Evolutionary conservation across 1,140 invertebrate genomes (phyloP).

Genomic region (Nixonia krombeini): DNA sequence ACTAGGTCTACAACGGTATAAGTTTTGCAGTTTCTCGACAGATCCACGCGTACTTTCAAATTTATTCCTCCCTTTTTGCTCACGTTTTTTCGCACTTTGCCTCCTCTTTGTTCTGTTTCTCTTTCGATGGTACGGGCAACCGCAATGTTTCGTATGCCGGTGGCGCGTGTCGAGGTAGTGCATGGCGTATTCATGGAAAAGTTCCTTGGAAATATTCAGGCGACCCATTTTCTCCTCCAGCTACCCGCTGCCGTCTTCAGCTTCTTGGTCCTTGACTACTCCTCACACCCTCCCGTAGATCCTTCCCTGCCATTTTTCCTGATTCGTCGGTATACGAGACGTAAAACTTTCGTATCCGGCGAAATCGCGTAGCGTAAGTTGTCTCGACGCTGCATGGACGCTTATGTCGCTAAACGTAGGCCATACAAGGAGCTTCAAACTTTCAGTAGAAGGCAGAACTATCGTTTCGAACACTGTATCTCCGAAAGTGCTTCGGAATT

Average conservation of each 20-base stretch:
- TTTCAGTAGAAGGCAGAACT: constrained; percentile 36
- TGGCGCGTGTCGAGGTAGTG: constrained; percentile 4
- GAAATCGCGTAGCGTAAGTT: constrained; percentile 21
- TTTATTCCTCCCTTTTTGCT: constrained; percentile 14
- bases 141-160: constrained; percentile 40
- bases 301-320: neutral
- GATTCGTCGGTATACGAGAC: constrained; percentile 9
- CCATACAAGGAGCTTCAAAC: constrained; percentile 40
- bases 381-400: constrained; percentile 27
- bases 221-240: constrained; percentile 34
- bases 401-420: constrained; percentile 37
- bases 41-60: constrained; percentile 5
- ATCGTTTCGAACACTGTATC: constrained; percentile 23
- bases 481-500: constrained; percentile 31
- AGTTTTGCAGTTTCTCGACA: constrained; percentile 31
- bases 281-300: neutral
- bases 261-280: neutral
- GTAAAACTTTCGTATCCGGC: constrained; percentile 32
- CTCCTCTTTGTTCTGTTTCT: constrained; percentile 5
- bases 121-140: constrained; percentile 20
- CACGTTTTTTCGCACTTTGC: neutral
- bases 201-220: constrained; percentile 50
- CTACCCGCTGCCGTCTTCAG: neutral
- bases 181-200: constrained; percentile 55
- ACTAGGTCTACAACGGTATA: constrained; percentile 13